Percentiles rank a stretch among this genome's conserved stretches.
Evolutionary conservation across 2,797 vertebrate species (phyloP).

Genomic region (Microctenopoma steveboyesi): DNA sequence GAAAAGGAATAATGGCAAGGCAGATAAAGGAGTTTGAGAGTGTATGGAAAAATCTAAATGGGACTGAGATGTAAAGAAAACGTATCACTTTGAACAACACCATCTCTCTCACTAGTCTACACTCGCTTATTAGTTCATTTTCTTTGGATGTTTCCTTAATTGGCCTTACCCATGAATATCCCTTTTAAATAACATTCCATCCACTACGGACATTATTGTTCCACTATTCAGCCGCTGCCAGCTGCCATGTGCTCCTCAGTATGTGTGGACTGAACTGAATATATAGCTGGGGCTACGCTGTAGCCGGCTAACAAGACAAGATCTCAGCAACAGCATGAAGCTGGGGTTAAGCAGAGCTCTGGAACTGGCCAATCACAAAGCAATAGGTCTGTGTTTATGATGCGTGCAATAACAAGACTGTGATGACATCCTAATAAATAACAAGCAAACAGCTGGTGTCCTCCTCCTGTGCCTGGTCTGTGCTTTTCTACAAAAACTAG

Average conservation of each 20-base stretch:
- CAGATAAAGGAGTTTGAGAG: slow-evolving; percentile 41
- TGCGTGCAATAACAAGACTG: slow-evolving; percentile 83
- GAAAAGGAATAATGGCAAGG: slow-evolving; percentile 42
- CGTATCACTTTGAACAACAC: slow-evolving; percentile 43
- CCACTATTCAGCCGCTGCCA: slow-evolving; percentile 66
- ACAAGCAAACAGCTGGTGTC: slow-evolving; percentile 57
- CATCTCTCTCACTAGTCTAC: slow-evolving; percentile 16
- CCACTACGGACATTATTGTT: slow-evolving; percentile 51
- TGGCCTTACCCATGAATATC: slow-evolving; percentile 63
- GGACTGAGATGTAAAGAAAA: slow-evolving; percentile 40
- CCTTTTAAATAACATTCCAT: slow-evolving; percentile 55
- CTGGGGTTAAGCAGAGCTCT: slow-evolving; percentile 51
- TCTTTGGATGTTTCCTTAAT: slow-evolving; percentile 54
- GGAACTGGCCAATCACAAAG: slow-evolving; percentile 72
- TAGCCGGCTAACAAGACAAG: slow-evolving; percentile 51
- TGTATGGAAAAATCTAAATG: slow-evolving; percentile 28
- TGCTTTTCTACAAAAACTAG: not conserved
- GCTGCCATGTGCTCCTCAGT: slow-evolving; percentile 65
- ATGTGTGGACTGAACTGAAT: too few relatives aligned
- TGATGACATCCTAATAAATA: slow-evolving; percentile 83
- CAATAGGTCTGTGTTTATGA: slow-evolving; percentile 80
- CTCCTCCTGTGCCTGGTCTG: slow-evolving; percentile 48
- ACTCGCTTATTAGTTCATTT: slow-evolving; percentile 45
- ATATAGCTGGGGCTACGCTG: slow-evolving; percentile 30
- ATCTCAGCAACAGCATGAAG: slow-evolving; percentile 49